These are phyloP conservation scores for Drosophila neotestacea DNA, from an alignment of 2,888 invertebrate species.

Conservation along the genomic window DNA sequence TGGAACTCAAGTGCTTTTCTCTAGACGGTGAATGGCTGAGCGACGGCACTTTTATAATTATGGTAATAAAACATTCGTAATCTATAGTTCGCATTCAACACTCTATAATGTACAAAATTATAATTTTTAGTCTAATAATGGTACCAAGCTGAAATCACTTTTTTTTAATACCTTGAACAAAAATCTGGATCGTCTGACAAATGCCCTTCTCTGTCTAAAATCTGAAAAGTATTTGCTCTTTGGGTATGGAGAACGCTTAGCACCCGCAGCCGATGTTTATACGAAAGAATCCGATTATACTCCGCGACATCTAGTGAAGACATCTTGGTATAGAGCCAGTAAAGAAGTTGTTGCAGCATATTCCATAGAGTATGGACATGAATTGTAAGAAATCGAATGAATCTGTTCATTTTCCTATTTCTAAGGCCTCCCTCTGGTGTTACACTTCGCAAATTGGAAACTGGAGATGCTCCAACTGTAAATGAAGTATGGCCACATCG, in stretches of 20 bases:
- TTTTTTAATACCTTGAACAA: constrained; percentile 73
- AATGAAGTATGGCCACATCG: constrained; percentile 78
- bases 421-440: constrained; percentile 68
- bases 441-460: constrained; percentile 48
- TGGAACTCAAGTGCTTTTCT: constrained; percentile 65
- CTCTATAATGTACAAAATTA: neutral
- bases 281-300: constrained; percentile 27
- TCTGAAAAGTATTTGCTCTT: constrained; percentile 30
- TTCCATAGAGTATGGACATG: constrained; percentile 57
- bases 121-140: constrained; percentile 28
- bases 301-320: constrained; percentile 7
- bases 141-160: constrained; percentile 15
- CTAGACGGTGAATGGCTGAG: constrained; percentile 78
- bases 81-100: too few relatives aligned
- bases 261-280: constrained; percentile 55
- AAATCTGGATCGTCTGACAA: constrained; percentile 54
- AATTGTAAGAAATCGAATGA: neutral
- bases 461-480: constrained; percentile 62
- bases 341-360: constrained; percentile 65
- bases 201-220: constrained; percentile 56
- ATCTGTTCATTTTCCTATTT: neutral
- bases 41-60: constrained; percentile 82
- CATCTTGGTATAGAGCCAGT: constrained; percentile 70
- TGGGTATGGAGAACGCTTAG: constrained; percentile 60
- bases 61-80: constrained; percentile 57